phyloP scores from a whole-genome alignment of 2,113 vertebrate genomes.

The Ctenodactylus gundi region DNA sequence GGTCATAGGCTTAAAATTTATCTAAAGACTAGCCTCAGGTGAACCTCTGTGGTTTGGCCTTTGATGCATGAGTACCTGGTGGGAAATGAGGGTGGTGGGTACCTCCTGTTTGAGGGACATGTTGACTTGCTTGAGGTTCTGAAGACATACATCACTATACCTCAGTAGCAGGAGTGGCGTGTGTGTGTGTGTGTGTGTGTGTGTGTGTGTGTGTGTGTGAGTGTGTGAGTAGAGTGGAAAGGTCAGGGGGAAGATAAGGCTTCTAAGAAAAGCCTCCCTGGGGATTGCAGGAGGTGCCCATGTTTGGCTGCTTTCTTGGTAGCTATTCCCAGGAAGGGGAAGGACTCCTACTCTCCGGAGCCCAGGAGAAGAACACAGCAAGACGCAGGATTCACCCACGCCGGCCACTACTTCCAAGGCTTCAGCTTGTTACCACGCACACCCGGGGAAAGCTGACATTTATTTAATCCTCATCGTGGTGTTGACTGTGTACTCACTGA shows the following conservation, averaged over 20 bases:
- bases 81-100: neutral
- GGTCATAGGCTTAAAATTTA: neutral
- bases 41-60: neutral
- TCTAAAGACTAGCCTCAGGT: neutral
- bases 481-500: constrained; percentile 82
- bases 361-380: neutral
- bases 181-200: neutral
- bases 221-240: too few relatives aligned
- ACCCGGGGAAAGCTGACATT: constrained; percentile 82
- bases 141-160: neutral
- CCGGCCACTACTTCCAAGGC: neutral
- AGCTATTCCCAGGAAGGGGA: neutral
- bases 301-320: neutral
- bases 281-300: neutral
- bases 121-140: neutral
- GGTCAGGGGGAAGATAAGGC: too few relatives aligned
- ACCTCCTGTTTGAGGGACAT: too few relatives aligned
- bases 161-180: neutral
- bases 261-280: neutral
- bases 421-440: constrained; percentile 61
- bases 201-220: too few relatives aligned
- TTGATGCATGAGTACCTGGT: neutral
- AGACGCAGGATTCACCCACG: neutral
- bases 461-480: constrained; percentile 81
- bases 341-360: neutral